Evolutionary conservation across 2,113 vertebrate genomes (phyloP).

Genomic region (Archilochus colubris): DNA sequence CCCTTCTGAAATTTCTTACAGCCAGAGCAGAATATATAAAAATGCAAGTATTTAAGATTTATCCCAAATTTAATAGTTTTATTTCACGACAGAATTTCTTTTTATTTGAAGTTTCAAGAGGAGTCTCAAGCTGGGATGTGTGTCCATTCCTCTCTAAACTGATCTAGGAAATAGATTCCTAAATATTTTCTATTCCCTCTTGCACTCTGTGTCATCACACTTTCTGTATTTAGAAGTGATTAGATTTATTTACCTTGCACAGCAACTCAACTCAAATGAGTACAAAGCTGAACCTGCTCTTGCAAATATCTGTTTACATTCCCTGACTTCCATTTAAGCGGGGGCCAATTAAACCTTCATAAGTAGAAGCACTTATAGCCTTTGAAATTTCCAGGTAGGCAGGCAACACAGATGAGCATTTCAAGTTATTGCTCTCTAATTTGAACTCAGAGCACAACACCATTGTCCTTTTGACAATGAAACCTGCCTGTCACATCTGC

Average conservation of each 20-base stretch:
- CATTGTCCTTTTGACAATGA: constrained; percentile 41
- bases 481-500: constrained; percentile 19
- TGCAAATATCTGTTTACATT: constrained; percentile 45
- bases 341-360: constrained; percentile 31
- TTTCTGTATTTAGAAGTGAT: constrained; percentile 34
- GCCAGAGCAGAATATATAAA: not conserved
- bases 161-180: not conserved
- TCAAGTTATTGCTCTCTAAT: not conserved
- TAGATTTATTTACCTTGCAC: constrained; percentile 48
- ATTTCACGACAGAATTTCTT: not conserved
- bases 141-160: not conserved
- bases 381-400: constrained; percentile 12
- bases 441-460: not conserved
- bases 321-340: constrained; percentile 36
- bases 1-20: not conserved
- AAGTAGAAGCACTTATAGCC: not conserved
- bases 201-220: not conserved
- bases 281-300: not conserved
- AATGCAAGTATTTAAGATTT: not conserved
- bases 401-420: not conserved
- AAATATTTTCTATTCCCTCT: not conserved
- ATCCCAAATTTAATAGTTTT: not conserved
- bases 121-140: not conserved
- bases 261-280: not conserved
- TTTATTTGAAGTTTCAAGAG: not conserved